Evolutionary conservation across 2,113 vertebrate genomes (phyloP).

Genomic region (Tor tambroides): DNA sequence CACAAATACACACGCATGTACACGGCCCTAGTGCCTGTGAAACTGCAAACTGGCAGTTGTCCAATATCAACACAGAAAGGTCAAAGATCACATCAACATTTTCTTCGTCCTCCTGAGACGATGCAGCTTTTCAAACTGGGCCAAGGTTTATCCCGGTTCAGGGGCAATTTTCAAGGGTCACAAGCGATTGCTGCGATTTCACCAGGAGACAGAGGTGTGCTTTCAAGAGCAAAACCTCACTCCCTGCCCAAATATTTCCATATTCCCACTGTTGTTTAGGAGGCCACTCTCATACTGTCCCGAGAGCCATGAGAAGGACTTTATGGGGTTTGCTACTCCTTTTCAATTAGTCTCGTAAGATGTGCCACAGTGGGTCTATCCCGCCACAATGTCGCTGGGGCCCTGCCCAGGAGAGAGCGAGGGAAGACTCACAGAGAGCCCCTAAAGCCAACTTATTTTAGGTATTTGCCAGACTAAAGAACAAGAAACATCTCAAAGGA

Average conservation of each 20-base stretch:
- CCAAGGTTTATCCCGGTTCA: slow-evolving; percentile 74
- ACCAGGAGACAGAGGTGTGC: slow-evolving; percentile 59
- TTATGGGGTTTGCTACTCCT: slow-evolving; percentile 1
- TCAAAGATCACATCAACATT: slow-evolving; percentile 66
- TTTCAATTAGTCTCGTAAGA: slow-evolving; percentile 35
- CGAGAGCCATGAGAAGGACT: slow-evolving; percentile 2
- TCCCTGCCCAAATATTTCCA: slow-evolving; percentile 34
- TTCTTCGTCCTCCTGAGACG: slow-evolving; percentile 64
- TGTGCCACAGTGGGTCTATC: slow-evolving; percentile 19
- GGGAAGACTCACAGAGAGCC: neutral
- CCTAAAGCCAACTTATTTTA: neutral
- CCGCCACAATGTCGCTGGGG: neutral
- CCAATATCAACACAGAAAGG: slow-evolving; percentile 72
- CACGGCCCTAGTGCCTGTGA: slow-evolving; percentile 64
- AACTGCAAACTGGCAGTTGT: slow-evolving; percentile 65
- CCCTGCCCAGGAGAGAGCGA: neutral
- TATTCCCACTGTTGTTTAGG: slow-evolving; percentile 36
- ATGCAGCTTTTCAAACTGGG: slow-evolving; percentile 66
- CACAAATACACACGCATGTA: slow-evolving; percentile 46
- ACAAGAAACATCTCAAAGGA: slow-evolving; percentile 24
- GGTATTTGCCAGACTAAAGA: slow-evolving; percentile 18
- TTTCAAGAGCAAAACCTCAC: slow-evolving; percentile 55
- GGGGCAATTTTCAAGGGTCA: slow-evolving; percentile 69
- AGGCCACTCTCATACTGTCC: slow-evolving; percentile 10
- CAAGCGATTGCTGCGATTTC: slow-evolving; percentile 57